Conservation (phyloP, 2,888 invertebrate genomes). For the Lasioglossum lativentre region DNA sequence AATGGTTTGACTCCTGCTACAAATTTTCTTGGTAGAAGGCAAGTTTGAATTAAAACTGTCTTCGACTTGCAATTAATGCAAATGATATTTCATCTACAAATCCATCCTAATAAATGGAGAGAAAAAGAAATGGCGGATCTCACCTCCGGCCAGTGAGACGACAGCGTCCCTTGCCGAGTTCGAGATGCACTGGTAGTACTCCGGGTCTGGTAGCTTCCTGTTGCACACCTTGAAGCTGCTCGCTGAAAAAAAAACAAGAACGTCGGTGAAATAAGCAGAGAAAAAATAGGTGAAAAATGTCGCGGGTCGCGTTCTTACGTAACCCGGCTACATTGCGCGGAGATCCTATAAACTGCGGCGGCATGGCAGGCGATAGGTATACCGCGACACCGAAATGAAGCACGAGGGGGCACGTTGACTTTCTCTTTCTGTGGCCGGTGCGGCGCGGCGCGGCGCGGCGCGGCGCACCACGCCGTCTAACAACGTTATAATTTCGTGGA, state of each 20-base stretch:
- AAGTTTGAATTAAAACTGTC: too few species aligned
- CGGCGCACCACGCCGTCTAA: slow-evolving; percentile 16
- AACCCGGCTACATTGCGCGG: slow-evolving; percentile 53
- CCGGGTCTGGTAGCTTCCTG: slow-evolving; percentile 86
- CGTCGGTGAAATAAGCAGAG: background rate
- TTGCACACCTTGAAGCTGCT: slow-evolving; percentile 87
- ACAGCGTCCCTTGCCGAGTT: slow-evolving; percentile 87
- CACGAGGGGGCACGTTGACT: slow-evolving; percentile 60
- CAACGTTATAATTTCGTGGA: slow-evolving; percentile 25
- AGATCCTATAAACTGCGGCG: slow-evolving; percentile 53
- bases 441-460: too few species aligned
- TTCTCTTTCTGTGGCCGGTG: slow-evolving; percentile 66
- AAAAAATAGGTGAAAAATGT: slow-evolving; percentile 47
- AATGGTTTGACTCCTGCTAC: background rate
- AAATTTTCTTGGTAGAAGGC: background rate
- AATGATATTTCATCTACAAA: background rate
- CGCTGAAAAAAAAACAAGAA: slow-evolving; percentile 84
- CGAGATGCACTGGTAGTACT: slow-evolving; percentile 86
- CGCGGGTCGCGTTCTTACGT: slow-evolving; percentile 38
- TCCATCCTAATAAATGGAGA: too few species aligned
- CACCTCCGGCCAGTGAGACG: slow-evolving; percentile 87
- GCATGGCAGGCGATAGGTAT: slow-evolving; percentile 15
- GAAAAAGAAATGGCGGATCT: slow-evolving; percentile 55
- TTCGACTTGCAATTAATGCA: background rate
- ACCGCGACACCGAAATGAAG: slow-evolving; percentile 46